phyloP scores from a whole-genome alignment of 2,113 vertebrate species.

The Trematocara unimaculatum region DNA sequence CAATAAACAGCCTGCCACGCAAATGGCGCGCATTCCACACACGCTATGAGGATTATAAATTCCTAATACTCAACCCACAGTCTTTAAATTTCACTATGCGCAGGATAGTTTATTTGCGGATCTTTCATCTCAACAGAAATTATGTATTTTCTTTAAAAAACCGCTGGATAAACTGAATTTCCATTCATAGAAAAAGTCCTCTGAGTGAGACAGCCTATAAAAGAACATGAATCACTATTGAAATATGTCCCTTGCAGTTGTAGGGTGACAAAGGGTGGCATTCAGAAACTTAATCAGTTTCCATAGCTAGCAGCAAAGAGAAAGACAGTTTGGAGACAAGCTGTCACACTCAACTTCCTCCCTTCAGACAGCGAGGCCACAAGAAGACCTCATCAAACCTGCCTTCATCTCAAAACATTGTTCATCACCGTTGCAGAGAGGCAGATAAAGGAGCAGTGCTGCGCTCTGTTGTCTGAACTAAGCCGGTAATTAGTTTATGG shows the following conservation, averaged over 20 bases:
- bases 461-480: not conserved
- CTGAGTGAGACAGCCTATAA: not conserved
- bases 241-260: not conserved
- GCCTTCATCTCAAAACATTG: slow-evolving; percentile 4
- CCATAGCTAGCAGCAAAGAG: not conserved
- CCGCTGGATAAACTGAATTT: not conserved
- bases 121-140: not conserved
- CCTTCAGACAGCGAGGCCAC: not conserved
- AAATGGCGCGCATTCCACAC: not conserved
- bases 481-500: slow-evolving; percentile 43
- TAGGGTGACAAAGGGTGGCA: slow-evolving; percentile 27
- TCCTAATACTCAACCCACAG: not conserved
- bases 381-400: slow-evolving; percentile 22
- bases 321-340: slow-evolving; percentile 28
- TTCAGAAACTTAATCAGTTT: slow-evolving; percentile 34
- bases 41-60: not conserved
- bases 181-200: not conserved
- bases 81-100: not conserved
- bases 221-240: slow-evolving; percentile 17
- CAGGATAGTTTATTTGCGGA: not conserved
- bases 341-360: slow-evolving; percentile 39
- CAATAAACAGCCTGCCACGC: slow-evolving; percentile 22
- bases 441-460: slow-evolving; percentile 19
- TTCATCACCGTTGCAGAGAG: not conserved
- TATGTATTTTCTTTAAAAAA: not conserved